A percentile compares a stretch with the other conserved stretches of the same genome.
Conservation (phyloP, 92 coral and sea anemone species). For the Muricea muricata region DNA sequence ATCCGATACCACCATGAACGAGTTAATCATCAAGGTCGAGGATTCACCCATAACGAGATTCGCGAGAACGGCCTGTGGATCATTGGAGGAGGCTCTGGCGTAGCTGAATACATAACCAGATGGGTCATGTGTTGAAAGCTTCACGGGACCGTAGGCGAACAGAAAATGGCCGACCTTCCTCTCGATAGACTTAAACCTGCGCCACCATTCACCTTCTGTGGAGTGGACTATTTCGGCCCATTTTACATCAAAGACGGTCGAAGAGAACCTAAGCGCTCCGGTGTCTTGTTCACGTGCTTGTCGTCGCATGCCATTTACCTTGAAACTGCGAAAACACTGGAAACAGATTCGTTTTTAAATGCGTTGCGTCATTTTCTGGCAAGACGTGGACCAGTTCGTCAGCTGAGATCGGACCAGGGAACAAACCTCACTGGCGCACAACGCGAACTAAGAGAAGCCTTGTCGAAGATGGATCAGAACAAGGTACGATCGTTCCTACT, state of each 20-base stretch:
- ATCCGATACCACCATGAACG: slow-evolving; percentile 55
- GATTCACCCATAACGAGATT: slow-evolving; percentile 62
- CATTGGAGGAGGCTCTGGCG: slow-evolving; percentile 62
- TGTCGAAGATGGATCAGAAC: neutral
- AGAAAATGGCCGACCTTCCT: slow-evolving; percentile 66
- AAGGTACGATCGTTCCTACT: neutral
- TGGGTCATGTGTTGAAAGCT: slow-evolving; percentile 65
- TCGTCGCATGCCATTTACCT: slow-evolving; percentile 61
- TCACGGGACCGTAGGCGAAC: slow-evolving; percentile 46
- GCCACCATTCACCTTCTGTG: slow-evolving; percentile 68
- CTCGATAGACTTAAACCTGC: slow-evolving; percentile 51
- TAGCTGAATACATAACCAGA: neutral
- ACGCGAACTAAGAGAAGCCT: neutral
- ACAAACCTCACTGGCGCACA: slow-evolving; percentile 15
- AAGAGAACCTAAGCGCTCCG: slow-evolving; percentile 67
- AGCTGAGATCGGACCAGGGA: slow-evolving; percentile 20
- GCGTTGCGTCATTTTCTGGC: slow-evolving; percentile 57
- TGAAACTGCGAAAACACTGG: slow-evolving; percentile 54
- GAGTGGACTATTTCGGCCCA: slow-evolving; percentile 61
- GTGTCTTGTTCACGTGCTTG: slow-evolving; percentile 67
- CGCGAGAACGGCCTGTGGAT: slow-evolving; percentile 69
- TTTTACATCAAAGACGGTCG: slow-evolving; percentile 69
- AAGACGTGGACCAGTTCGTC: slow-evolving; percentile 53
- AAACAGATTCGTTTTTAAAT: slow-evolving; percentile 58
- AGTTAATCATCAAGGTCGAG: slow-evolving; percentile 60